phyloP scores from a whole-genome alignment of 2,113 vertebrate species.

The Lepidothrix coronata region DNA sequence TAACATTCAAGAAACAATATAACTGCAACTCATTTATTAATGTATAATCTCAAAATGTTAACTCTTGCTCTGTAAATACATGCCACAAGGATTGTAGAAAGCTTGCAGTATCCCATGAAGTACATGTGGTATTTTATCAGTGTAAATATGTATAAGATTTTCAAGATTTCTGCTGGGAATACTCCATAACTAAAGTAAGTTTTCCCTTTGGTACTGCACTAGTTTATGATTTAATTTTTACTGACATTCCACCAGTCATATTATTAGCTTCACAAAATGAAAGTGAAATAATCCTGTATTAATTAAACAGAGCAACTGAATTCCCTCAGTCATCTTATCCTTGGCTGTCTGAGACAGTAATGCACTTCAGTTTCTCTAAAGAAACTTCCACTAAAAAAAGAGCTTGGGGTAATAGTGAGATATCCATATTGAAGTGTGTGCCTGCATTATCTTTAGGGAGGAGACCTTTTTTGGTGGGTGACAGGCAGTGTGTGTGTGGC shows the following conservation, averaged over 20 bases:
- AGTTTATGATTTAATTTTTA: constrained; percentile 84
- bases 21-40: constrained; percentile 76
- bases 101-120: constrained; percentile 51
- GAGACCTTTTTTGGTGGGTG: constrained; percentile 27
- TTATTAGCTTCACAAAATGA: constrained; percentile 80
- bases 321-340: constrained; percentile 73
- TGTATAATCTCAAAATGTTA: constrained; percentile 74
- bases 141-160: constrained; percentile 69
- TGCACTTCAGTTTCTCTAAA: constrained; percentile 37
- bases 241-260: constrained; percentile 77
- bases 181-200: constrained; percentile 65
- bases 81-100: constrained; percentile 56
- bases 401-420: constrained; percentile 20
- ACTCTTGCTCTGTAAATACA: constrained; percentile 71
- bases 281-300: constrained; percentile 82
- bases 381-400: constrained; percentile 41
- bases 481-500: background rate
- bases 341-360: constrained; percentile 67
- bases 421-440: constrained; percentile 12
- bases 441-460: constrained; percentile 31
- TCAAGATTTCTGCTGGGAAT: constrained; percentile 73
- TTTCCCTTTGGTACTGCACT: constrained; percentile 71
- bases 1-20: constrained; percentile 80
- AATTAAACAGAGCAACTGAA: constrained; percentile 80
- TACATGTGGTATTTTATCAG: constrained; percentile 64